Conservation (phyloP, 1,140 invertebrate species). For the Dendrolimus punctatus region DNA sequence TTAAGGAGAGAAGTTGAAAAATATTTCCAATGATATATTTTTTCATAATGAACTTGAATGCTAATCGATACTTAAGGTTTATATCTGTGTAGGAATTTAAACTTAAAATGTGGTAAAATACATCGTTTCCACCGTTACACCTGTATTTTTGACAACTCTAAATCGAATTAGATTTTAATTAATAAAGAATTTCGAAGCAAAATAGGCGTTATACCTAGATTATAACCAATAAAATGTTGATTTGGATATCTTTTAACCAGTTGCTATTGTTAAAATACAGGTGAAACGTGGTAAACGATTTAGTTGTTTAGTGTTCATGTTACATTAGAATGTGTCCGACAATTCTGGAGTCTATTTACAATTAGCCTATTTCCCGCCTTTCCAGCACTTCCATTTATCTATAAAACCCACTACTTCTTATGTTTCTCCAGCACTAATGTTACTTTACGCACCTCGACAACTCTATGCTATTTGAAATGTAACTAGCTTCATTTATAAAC, state of each 20-base stretch:
- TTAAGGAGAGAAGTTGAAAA: slow-evolving; percentile 67
- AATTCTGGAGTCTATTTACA: slow-evolving; percentile 42
- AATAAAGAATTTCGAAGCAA: too few species aligned
- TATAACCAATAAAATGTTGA: too few species aligned
- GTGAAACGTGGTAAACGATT: slow-evolving; percentile 50
- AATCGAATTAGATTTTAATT: too few species aligned
- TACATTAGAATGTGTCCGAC: slow-evolving; percentile 61
- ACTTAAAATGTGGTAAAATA: slow-evolving; percentile 63
- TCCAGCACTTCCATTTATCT: slow-evolving; percentile 31
- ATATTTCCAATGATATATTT: slow-evolving; percentile 72
- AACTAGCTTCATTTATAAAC: too few species aligned
- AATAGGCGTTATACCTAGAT: too few species aligned
- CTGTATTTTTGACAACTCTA: slow-evolving; percentile 9
- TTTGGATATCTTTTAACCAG: too few species aligned
- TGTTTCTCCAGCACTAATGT: slow-evolving; percentile 19
- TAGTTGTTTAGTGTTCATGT: slow-evolving; percentile 71
- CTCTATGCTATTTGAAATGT: not conserved
- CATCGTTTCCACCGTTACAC: slow-evolving; percentile 47
- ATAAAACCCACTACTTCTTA: slow-evolving; percentile 39
- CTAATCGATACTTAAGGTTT: slow-evolving; percentile 69
- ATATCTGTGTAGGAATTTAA: slow-evolving; percentile 69
- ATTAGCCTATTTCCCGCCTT: slow-evolving; percentile 49
- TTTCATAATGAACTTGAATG: slow-evolving; percentile 70
- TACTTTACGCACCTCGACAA: slow-evolving; percentile 18
- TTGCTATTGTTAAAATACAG: slow-evolving; percentile 7